Evolutionary conservation across 2,888 invertebrate genomes (phyloP), one percentile per base, ranked within the genome.

Genomic region (Mellilla xanthometata): DNA sequence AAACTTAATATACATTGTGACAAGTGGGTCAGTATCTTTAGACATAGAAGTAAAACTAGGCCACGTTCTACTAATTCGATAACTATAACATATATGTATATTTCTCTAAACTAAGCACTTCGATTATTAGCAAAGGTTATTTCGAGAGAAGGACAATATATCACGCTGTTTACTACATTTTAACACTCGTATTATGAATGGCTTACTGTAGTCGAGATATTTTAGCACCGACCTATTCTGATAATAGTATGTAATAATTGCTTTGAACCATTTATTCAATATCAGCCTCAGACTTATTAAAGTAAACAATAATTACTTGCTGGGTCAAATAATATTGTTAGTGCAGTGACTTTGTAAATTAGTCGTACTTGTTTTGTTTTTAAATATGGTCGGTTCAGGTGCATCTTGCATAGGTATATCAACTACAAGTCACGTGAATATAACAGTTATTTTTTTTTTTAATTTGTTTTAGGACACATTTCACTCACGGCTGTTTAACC

Each of bases 151-250:
- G 48, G 49, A 46, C 44, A 42, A 28, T 36, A 27, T 34, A 32
- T 39, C 36, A 47, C 44, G 44, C 46, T 58, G 55, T 52, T 53
- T 52, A 55, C 48, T 29, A 53, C 40, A 51, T 52, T 54, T 52
- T 30, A 46, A 49, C 49, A 52, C 45, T 45, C 27, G 26, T 51
- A 30, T 40, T 45, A 33, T 49, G 44, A 52, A 28, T 44, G 39
- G 32, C 23, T 26, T 8, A 24, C 6, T 24, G 22, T 33, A 28
- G 12, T 36, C n/a, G 15, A 27, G 27, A 36, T 24, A 35, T 23
- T 22, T 42, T 23, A 43, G 40, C 36, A 23, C 36, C 36, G 19
- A 30, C 31, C 30, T 33, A 41, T 32, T 40, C 31, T 26, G 33
- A 44, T 45, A 39, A 45, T 10, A 23, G n/a, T 6, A 13, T 30